Base-by-base conservation (phyloP, 2,888 invertebrate species). In the Latrodectus elegans region DNA sequence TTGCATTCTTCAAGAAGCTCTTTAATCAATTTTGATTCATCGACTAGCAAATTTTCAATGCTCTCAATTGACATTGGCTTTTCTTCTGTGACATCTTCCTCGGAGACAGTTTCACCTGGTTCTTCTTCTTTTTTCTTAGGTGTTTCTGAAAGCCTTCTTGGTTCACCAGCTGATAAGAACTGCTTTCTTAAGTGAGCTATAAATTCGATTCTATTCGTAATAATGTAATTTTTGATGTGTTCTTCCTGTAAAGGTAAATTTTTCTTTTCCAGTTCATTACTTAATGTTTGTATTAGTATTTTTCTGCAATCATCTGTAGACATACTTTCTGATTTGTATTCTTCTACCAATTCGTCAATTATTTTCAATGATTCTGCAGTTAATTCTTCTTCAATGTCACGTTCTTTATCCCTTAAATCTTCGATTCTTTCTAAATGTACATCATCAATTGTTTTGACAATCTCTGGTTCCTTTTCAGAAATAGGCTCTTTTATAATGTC, bases 41-140 rank as follows among this genome's bases (percentile, higher is more conserved):
- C 53, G 14, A 82, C 8, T 12, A 79, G 14, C 12, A 79, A 72
- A n/a, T 49, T 72, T 79, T 79, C 79, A 1, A 79, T 60, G 8
- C 38, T 71, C 14, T 72, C 72, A 22, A 72, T 72, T 51, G 72
- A 17, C 51, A 80, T 49, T 52, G 14, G 53, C n/a, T 38, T 53
- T 38, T 82, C 68, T 72, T 80, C 72, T 26, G 53, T 71, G 10
- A 80, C 65, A 64, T 52, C 51, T 38, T 51, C 49, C 51, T 17
- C 14, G n/a, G 15, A n/a, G 6, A 15, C n/a, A 14, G 22, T 49
- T 12, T 49, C 72, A n/a, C 38, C n/a, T 4, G 8, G 38, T 26
- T 70, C 10, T 38, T 26, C 49, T n/a, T 55, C 51, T 10, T 14
- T 14, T 51, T 15, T 51, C 38, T 14, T 1, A 68, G 22, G 38